Percentiles rank a stretch among this genome's conserved stretches.
Conservation (phyloP, 2,888 invertebrate genomes). For the Volucella bombylans region DNA sequence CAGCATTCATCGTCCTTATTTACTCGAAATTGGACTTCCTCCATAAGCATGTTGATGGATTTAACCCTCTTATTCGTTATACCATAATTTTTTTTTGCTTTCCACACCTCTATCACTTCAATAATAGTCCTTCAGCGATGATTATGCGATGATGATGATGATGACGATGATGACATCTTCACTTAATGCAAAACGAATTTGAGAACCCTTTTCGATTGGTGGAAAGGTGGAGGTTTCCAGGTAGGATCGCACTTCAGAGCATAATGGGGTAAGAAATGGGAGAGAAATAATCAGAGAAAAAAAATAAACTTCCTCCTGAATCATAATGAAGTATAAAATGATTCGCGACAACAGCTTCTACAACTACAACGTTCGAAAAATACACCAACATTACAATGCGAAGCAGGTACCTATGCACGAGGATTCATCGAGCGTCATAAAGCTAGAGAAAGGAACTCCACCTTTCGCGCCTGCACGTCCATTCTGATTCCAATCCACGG, state of each 20-base stretch:
- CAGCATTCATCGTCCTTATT: constrained; percentile 61
- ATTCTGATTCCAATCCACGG: constrained; percentile 3
- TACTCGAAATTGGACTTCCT: constrained; percentile 63
- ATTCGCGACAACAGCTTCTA: constrained; percentile 12
- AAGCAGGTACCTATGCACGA: constrained; percentile 41
- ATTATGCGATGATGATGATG: constrained; percentile 66
- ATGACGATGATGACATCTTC: constrained; percentile 71
- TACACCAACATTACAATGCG: constrained; percentile 69
- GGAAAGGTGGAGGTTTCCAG: constrained; percentile 36
- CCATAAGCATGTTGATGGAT: constrained; percentile 67
- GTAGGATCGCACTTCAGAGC: constrained; percentile 51
- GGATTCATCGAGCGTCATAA: constrained; percentile 57
- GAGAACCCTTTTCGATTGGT: constrained; percentile 71
- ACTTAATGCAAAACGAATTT: constrained; percentile 74
- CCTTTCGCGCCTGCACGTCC: constrained; percentile 40
- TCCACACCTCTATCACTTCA: constrained; percentile 54
- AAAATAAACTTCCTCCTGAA: constrained; percentile 59
- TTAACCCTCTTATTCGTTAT: constrained; percentile 62
- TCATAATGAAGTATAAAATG: constrained; percentile 72
- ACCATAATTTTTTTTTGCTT: constrained; percentile 24
- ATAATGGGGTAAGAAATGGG: constrained; percentile 59
- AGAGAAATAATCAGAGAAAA: constrained; percentile 29
- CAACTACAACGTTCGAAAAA: constrained; percentile 23
- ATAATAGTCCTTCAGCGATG: constrained; percentile 71
- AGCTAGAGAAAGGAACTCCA: constrained; percentile 52